Evolutionary conservation across 2,797 vertebrate species (phyloP).

Genomic region (Rhinichthys osculus): DNA sequence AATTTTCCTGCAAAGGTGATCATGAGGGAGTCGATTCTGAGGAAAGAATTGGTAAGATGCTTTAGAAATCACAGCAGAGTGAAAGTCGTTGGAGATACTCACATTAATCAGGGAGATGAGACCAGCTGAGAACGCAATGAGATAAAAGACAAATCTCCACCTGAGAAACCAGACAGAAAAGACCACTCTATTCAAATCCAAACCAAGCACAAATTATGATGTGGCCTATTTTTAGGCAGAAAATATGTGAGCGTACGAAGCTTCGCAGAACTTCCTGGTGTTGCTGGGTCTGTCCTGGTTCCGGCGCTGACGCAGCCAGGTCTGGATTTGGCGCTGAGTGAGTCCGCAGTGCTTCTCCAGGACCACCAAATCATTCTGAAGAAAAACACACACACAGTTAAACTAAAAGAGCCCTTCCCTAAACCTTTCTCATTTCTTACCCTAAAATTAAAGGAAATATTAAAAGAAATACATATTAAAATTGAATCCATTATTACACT

Average conservation of each 20-base stretch:
- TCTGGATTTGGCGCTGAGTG: conserved; percentile 80
- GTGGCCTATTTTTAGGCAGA: neutral
- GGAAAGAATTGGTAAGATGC: neutral
- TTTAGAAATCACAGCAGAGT: neutral
- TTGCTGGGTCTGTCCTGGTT: conserved; percentile 84
- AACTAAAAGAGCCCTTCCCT: neutral
- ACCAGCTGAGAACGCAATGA: conserved; percentile 81
- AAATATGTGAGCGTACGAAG: conserved; percentile 77
- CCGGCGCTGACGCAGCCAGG: conserved; percentile 87
- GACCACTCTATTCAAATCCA: neutral
- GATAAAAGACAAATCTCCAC: conserved; percentile 91
- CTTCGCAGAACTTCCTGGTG: conserved; percentile 91
- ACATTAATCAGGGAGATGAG: conserved; percentile 84
- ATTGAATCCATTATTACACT: neutral
- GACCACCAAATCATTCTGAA: conserved; percentile 70
- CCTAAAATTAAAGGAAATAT: neutral
- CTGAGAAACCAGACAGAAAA: conserved; percentile 71
- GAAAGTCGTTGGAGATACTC: conserved; percentile 71
- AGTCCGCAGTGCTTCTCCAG: conserved; percentile 81
- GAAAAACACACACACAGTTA: neutral
- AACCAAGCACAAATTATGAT: neutral
- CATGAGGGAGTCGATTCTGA: neutral
- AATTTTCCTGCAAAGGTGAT: neutral
- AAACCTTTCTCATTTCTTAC: neutral
- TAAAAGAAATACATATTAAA: neutral